Evolutionary conservation across 2,888 invertebrate genomes (phyloP), one percentile per base, ranked within the genome.

Genomic region (Orchestes rusci): DNA sequence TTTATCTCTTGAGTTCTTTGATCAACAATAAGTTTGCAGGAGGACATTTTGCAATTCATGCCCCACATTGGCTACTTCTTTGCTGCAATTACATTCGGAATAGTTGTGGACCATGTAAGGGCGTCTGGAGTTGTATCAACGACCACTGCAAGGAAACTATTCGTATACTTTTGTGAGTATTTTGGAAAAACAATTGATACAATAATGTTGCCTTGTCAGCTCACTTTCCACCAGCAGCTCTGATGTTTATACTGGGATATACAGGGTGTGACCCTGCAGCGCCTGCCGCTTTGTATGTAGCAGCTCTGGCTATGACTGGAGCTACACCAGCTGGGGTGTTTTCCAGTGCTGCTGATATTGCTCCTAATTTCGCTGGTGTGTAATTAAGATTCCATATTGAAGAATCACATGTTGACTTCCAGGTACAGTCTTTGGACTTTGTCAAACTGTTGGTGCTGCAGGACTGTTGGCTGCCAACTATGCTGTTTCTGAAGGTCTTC

Each of bases 281-380:
- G 0, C 76, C 75, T 8, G 74, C 76, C 4, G 73, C 73, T 54
- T 57, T 77, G 12, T 76, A 77, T 31, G 74, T 74, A 15, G 73
- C 74, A 1, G 74, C 76, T 12, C 65, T 77, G 27, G 70, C 75
- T 1, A 69, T 77, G 40, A 74, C 74, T 27, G 77, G 74, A 3
- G 75, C 75, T 10, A 75, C 74, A 3, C 73, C 75, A 2, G 74
- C 76, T 3, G 77, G 77, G 2, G 75, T 73, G 5, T 70, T 72
- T 35, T 72, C 76, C 2, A 76, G 76, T 51, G 75, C 76, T 35
- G 75, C 77, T 3, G 77, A 77, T 56, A 72, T 77, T 17, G 76
- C 77, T 4, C 77, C 77, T 17, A 69, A 70, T 58, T 69, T 67
- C 57, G 69, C 70, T 51, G 69, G 69, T 66, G 23, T 23, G 5